Conservation (phyloP, 2,113 vertebrate genomes). For the Centropristis striata region DNA sequence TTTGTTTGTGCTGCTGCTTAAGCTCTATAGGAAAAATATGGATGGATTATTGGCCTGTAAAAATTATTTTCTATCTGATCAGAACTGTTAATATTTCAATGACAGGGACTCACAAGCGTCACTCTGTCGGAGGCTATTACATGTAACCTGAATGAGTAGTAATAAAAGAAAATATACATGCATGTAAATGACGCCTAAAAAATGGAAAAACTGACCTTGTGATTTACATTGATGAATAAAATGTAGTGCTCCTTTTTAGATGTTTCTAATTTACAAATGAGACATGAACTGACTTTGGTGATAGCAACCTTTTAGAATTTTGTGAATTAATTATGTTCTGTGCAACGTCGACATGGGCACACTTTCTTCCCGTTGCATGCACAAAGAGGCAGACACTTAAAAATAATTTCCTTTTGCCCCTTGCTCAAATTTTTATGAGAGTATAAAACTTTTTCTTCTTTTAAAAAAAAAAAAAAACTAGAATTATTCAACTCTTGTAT, state of each 20-base stretch:
- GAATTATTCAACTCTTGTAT: conserved; percentile 57
- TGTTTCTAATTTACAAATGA: background rate
- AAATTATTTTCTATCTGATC: too few species aligned
- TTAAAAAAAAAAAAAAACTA: too few species aligned
- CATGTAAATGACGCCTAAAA: background rate
- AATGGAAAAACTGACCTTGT: background rate
- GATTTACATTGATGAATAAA: background rate
- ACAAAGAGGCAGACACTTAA: background rate
- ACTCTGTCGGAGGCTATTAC: background rate
- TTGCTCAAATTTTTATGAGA: conserved; percentile 38
- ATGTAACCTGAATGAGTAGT: background rate
- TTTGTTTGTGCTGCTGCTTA: too few species aligned
- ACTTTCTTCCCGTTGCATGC: background rate
- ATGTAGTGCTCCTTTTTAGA: background rate
- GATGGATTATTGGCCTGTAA: too few species aligned
- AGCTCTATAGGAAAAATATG: too few species aligned
- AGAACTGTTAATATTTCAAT: too few species aligned
- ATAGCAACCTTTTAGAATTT: background rate
- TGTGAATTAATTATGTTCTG: conserved; percentile 9
- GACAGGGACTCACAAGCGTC: background rate
- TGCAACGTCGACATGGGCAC: background rate
- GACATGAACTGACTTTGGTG: background rate
- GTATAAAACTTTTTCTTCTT: conserved; percentile 47
- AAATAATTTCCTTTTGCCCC: conserved; percentile 48
- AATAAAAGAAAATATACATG: background rate